Evolutionary conservation across 2,113 vertebrate genomes (phyloP), one percentile per base, ranked within the genome.

Genomic region (Rhodinocichla rosea): DNA sequence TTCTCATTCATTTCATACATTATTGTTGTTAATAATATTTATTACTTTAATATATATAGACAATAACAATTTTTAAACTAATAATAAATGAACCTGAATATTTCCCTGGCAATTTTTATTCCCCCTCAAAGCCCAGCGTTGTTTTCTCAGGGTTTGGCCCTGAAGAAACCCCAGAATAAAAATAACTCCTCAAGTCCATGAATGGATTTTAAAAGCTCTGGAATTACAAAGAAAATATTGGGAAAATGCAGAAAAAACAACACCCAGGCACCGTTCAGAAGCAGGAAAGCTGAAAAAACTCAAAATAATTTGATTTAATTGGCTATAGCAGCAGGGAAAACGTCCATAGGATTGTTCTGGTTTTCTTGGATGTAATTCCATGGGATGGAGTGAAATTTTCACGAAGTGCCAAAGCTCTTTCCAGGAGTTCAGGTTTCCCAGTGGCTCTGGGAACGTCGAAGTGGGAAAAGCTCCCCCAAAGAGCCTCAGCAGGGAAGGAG

Each of bases 351-450:
- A 59, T 81, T 78, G 8, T 67, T 55, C 69, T 92, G 84, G 73
- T 87, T 90, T 87, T 87, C 73, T 89, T 91, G 96, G 95, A 84
- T 42, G 47, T 0, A 17, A 30, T 89, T 89, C 69, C 62, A 13
- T 9, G 14, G 56, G 40, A 55, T 44, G 59, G 75, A 92, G 60
- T 52, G 64, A 68, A 89, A 87, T 56, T 64, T 39, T 50, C 80
- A 30, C 10, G 11, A 17, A 45, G 59, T 75, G 89, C 91, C 52
- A 33, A 77, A 75, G 33, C 15, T 81, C 63, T 23, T 92, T 95
- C 69, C 94, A 93, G 89, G 52, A 83, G 76, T 55, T 88, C 67
- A 45, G 27, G 47, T 67, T 95, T 90, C 94, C 92, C 55, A 62
- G 82, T 10, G 85, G 49, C 74, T 93, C 67, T 87, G 50, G 79